Percentiles rank a stretch among this genome's conserved stretches.
phyloP scores from a whole-genome alignment of 1,140 invertebrate species.

The Ectropis grisescens region DNA sequence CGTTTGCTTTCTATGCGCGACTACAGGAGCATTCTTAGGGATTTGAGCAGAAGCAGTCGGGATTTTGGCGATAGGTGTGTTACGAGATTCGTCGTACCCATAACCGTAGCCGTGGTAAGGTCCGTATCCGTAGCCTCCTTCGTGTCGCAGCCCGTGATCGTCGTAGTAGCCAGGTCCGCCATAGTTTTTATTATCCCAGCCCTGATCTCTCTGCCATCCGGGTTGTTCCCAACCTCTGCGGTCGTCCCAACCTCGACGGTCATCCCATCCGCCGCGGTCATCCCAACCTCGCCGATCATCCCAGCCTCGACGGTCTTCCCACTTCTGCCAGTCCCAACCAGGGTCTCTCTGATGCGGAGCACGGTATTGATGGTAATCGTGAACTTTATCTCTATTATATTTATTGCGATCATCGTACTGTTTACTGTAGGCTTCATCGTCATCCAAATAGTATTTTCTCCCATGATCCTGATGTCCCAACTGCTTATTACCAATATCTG shows the following conservation, averaged over 20 bases:
- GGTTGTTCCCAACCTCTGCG: conserved; percentile 19
- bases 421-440: conserved; percentile 54
- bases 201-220: conserved; percentile 30
- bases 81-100: conserved; percentile 51
- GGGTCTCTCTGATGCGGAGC: conserved; percentile 27
- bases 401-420: conserved; percentile 48
- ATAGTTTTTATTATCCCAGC: conserved; percentile 44
- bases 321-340: conserved; percentile 38
- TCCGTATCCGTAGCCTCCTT: conserved; percentile 46
- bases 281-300: conserved; percentile 20
- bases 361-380: conserved; percentile 34
- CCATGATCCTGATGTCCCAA: conserved; percentile 64
- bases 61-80: conserved; percentile 25
- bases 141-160: conserved; percentile 36
- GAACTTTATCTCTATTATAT: conserved; percentile 47
- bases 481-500: conserved; percentile 58
- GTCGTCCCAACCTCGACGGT: conserved; percentile 12
- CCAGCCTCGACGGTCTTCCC: conserved; percentile 39
- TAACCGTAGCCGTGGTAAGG: conserved; percentile 60
- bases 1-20: conserved; percentile 56
- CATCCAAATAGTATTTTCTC: conserved; percentile 68
- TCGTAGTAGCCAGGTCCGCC: conserved; percentile 45
- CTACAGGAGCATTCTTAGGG: conserved; percentile 44
- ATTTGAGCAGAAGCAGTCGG: conserved; percentile 13
- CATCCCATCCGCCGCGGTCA: conserved; percentile 17